Conservation (phyloP, 2,113 vertebrate species). For the Tursiops truncatus region DNA sequence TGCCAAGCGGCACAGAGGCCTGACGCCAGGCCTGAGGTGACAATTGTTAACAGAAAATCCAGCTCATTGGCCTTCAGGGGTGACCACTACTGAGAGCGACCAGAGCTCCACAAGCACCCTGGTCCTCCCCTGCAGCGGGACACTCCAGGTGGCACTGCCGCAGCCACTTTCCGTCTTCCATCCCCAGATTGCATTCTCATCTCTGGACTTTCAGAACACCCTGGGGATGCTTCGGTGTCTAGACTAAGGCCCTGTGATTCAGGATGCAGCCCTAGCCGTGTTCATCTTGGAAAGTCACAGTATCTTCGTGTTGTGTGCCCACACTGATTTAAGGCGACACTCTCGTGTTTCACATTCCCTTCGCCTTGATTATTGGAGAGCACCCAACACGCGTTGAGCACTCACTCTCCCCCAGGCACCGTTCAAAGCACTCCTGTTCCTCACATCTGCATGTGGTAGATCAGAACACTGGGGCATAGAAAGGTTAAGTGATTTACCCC, state of each 20-base stretch:
- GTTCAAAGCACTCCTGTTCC: not conserved
- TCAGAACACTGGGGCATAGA: not conserved
- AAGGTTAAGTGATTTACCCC: not conserved
- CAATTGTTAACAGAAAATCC: not conserved
- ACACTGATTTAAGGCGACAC: not conserved
- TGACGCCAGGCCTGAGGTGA: not conserved
- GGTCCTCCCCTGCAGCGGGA: not conserved
- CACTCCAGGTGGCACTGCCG: not conserved
- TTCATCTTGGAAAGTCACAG: not conserved
- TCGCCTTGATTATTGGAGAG: not conserved
- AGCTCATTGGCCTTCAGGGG: not conserved
- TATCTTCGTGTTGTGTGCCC: not conserved
- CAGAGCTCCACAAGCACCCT: too few species aligned
- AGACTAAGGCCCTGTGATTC: not conserved
- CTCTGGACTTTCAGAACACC: not conserved
- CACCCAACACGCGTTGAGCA: not conserved
- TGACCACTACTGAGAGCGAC: not conserved
- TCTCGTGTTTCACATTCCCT: not conserved
- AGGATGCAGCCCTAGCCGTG: not conserved
- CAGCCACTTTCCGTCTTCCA: not conserved
- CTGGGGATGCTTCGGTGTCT: not conserved
- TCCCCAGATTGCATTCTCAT: not conserved
- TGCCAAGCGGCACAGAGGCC: not conserved
- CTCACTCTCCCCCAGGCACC: not conserved
- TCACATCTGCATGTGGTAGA: not conserved